Evolutionary conservation across 92 coral and sea anemone genomes (phyloP), one percentile per base, ranked within the genome.

Genomic region (Blastomussa wellsi): DNA sequence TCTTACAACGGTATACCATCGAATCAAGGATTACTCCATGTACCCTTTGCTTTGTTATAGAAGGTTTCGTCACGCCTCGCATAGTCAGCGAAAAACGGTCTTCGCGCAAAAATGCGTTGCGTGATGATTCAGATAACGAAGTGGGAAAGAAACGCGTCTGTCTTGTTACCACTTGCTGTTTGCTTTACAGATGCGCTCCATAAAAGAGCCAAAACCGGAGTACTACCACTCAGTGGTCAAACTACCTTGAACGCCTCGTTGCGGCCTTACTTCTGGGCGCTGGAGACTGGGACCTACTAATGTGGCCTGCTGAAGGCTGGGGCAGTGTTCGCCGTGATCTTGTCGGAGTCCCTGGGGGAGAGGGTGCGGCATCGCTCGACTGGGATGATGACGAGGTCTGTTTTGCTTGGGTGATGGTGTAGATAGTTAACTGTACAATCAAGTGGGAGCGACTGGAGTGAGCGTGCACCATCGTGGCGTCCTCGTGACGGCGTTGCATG

Each of bases 381-480:
- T 22, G 65, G 2, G 91, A 81, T 15, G 91, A 82, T 24, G 95
- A 91, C 72, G 97, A 92, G 72, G 84, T 77, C 19, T 87, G 92
- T 38, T 94, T 93, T 69, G 95, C 53, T 78, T 86, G 89, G 85
- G 95, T 92, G 17, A 91, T 88, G 24, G 93, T 90, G 88, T 94
- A 97, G 76, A 97, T 76, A 33, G 95, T 96, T 70, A 97, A 86
- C 86, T 97, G 99, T 42, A 97, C 99, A 67, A 97, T 97, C 74
- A 97, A 95, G 70, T 97, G 99, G 4, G 99, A 97, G 49, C 99
- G 97, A 51, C 99, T 97, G 38, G 99, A 97, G 82, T 97, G 99
- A 69, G 99, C 98, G 85, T 97, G 99, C 49, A 97, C 98, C 92
- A 92, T 97, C 26, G 99, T 97, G 33, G 99, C 98, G 80, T 97